Base-by-base conservation (phyloP, 64 coral and sea anemone genomes). In the Porites australiensis region DNA sequence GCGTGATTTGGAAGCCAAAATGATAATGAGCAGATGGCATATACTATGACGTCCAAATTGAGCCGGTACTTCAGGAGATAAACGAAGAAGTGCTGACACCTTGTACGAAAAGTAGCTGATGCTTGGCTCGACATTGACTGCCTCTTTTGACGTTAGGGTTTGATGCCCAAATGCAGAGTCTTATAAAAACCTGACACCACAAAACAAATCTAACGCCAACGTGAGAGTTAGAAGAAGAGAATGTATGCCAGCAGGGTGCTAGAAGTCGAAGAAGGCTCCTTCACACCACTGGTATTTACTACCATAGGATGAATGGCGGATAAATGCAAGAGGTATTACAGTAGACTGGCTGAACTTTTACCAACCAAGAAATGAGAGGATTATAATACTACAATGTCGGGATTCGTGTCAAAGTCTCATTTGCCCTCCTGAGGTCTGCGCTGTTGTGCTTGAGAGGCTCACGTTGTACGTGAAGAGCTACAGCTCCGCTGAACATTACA, bases 391-490 rank as follows among this genome's bases (percentile, higher is more conserved):
- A 82, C 50, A 82, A 58, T 82, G 14, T 82, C 55, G n/a, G 79
- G 79, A 60, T 82, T 59, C 58, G 79, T n/a, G 79, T 3, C 50
- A 82, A 43, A 82, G 59, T 59, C 51, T 82, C 79, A 52, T 82
- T 82, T 4, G 79, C 79, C 18, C 79, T 82, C 79, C 79, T 82
- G 51, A 52, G 79, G 59, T 82, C 79, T 58, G 79, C 79, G 4
- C 79, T 82, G 18, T 8, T 82, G 27, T 82, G 79, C 59, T 52
- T 37, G 27, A 37, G 27, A 37, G 27, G 27, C 27, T 37, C 27
- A 37, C 27, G 27, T 37, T 37, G 27, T 37, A 37, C 27, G 27
- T 1, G 27, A 37, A 37, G 27, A 37, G 27, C 27, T 37, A 37
- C 27, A 37, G 27, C 27, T 37, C 27, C 27, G 27, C 27, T 37